These are phyloP conservation scores for Scaptomyza parva DNA, from an alignment of 2,888 invertebrate species.

Conservation along the genomic window DNA sequence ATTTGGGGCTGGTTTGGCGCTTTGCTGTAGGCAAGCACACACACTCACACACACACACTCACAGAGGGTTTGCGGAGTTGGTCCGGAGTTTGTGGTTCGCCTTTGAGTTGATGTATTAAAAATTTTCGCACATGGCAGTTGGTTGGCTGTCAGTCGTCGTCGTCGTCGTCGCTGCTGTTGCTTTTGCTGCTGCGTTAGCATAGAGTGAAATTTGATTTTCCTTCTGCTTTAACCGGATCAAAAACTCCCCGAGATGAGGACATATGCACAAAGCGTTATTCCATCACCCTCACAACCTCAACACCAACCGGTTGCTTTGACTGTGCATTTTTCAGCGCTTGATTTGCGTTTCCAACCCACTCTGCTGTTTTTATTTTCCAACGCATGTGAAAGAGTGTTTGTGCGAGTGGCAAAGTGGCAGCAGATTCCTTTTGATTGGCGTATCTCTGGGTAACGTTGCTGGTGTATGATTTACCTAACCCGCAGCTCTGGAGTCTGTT, in stretches of 20 bases:
- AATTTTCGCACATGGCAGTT: constrained; percentile 80
- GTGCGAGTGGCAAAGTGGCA: constrained; percentile 25
- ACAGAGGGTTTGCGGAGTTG: neutral
- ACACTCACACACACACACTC: neutral
- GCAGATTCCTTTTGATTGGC: constrained; percentile 56
- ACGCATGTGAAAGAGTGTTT: constrained; percentile 11
- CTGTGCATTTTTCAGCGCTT: constrained; percentile 60
- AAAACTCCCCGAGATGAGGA: constrained; percentile 20
- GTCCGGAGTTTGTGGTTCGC: constrained; percentile 53
- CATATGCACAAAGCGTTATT: constrained; percentile 7
- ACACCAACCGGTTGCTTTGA: constrained; percentile 36
- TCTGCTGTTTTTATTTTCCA: constrained; percentile 17
- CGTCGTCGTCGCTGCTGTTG: constrained; percentile 20
- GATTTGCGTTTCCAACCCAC: constrained; percentile 51
- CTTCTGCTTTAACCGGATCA: constrained; percentile 39
- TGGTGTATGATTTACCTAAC: constrained; percentile 22
- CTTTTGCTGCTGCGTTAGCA: constrained; percentile 26
- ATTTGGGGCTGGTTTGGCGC: constrained; percentile 60
- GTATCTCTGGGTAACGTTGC: constrained; percentile 20
- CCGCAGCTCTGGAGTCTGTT: constrained; percentile 20
- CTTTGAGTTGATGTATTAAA: constrained; percentile 79
- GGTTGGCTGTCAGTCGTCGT: constrained; percentile 55
- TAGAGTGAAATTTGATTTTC: constrained; percentile 70
- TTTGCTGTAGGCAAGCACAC: constrained; percentile 41
- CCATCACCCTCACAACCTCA: neutral